phyloP scores from a whole-genome alignment of 2,888 invertebrate species.

The Parnassius mnemosyne region DNA sequence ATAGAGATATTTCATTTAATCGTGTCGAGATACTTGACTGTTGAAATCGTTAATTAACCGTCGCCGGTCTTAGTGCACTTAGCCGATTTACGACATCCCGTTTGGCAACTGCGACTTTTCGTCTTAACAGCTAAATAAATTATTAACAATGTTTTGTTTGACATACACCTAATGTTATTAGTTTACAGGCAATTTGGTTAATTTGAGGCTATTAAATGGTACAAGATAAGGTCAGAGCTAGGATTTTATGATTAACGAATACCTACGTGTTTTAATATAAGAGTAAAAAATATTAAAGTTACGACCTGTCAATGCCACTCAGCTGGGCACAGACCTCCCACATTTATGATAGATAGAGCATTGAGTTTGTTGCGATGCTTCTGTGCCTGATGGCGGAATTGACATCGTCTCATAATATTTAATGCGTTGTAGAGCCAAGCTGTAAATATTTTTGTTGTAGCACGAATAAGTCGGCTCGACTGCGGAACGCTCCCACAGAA shows the following conservation, averaged over 20 bases:
- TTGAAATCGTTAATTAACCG: constrained; percentile 51
- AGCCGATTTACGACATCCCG: constrained; percentile 38
- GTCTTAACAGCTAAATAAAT: constrained; percentile 23
- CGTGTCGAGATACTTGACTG: constrained; percentile 36
- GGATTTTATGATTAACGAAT: constrained; percentile 10
- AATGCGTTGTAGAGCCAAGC: too few species aligned
- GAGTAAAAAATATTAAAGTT: too few species aligned
- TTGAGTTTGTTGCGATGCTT: too few species aligned
- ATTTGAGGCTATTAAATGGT: constrained; percentile 15
- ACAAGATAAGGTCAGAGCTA: constrained; percentile 1
- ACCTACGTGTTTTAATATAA: background rate
- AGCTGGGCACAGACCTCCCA: too few species aligned
- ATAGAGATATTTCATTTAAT: constrained; percentile 33
- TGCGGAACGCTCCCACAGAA: too few species aligned
- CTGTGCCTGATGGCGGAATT: too few species aligned
- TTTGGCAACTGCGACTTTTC: constrained; percentile 15
- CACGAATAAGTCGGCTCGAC: too few species aligned
- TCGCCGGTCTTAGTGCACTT: constrained; percentile 40
- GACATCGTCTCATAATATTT: too few species aligned
- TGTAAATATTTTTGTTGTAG: too few species aligned
- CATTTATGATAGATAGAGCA: too few species aligned
- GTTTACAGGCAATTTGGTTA: constrained; percentile 14
- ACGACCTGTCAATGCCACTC: too few species aligned
- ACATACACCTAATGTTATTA: constrained; percentile 13
- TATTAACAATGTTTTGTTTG: constrained; percentile 15